Evolutionary conservation across 2,888 invertebrate genomes (phyloP).

Genomic region (Leucania comma): DNA sequence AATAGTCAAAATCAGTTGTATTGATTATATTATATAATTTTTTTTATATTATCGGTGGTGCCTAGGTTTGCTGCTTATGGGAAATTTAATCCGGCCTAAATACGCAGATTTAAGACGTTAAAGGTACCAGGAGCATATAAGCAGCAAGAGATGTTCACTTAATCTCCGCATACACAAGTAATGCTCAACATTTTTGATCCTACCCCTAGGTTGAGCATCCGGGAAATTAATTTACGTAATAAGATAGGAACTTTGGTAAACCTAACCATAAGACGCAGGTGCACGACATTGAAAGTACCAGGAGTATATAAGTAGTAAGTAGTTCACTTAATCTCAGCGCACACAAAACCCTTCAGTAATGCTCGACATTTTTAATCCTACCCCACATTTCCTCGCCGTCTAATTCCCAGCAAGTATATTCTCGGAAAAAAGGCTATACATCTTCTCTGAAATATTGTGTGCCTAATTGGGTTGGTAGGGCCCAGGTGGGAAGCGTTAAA

Average conservation of each 20-base stretch:
- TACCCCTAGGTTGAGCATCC: neutral
- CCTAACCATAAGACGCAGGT: neutral
- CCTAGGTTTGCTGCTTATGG: too few relatives aligned
- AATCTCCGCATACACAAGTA: neutral
- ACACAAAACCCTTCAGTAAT: neutral
- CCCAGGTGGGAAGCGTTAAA: neutral
- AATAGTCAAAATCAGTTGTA: too few relatives aligned
- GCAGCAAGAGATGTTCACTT: too few relatives aligned
- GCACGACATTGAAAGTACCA: conserved; percentile 10
- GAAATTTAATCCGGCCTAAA: too few relatives aligned
- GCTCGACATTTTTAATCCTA: conserved; percentile 5
- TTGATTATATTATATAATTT: too few relatives aligned
- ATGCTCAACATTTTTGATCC: neutral
- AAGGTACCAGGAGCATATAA: too few relatives aligned
- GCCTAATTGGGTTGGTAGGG: neutral
- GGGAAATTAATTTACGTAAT: neutral
- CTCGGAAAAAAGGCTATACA: neutral
- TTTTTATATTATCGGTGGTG: too few relatives aligned
- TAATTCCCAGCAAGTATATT: conserved; percentile 11
- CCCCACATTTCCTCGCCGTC: neutral
- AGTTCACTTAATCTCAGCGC: conserved; percentile 18
- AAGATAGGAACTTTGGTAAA: neutral
- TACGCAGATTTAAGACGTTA: too few relatives aligned
- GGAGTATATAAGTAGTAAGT: conserved; percentile 24
- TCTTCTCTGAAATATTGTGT: conserved; percentile 9